Evolutionary conservation across 2,888 invertebrate species (phyloP).

Genomic region (Lasioglossum calceatum): DNA sequence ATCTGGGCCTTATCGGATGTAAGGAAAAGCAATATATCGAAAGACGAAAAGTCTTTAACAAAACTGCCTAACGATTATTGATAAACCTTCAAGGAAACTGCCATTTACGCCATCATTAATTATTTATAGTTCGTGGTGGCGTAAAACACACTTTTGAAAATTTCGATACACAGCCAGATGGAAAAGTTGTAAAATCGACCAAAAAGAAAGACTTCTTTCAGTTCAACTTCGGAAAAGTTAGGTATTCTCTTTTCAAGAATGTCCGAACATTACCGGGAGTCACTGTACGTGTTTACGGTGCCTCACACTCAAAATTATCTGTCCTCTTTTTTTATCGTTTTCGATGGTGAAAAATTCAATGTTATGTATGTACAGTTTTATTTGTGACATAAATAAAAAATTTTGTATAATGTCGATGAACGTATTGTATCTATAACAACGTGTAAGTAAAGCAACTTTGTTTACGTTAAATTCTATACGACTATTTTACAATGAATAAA

Average conservation of each 20-base stretch:
- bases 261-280: neutral
- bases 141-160: neutral
- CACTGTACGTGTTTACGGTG: neutral
- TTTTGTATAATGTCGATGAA: neutral
- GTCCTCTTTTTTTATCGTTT: neutral
- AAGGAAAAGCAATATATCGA: neutral
- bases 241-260: neutral
- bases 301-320: slow-evolving; percentile 11
- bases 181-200: neutral
- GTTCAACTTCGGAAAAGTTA: neutral
- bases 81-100: neutral
- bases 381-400: neutral
- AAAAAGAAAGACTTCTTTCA: neutral
- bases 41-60: neutral
- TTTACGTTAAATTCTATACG: neutral
- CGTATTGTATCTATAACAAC: neutral
- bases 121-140: neutral
- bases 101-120: neutral
- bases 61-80: neutral
- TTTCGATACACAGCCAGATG: neutral
- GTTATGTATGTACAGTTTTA: neutral
- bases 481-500: neutral
- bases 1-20: neutral
- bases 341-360: neutral
- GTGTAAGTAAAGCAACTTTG: neutral